Evolutionary conservation across 1,140 invertebrate species (phyloP), one percentile per base, ranked within the genome.

Genomic region (Harpegnathos saltator): DNA sequence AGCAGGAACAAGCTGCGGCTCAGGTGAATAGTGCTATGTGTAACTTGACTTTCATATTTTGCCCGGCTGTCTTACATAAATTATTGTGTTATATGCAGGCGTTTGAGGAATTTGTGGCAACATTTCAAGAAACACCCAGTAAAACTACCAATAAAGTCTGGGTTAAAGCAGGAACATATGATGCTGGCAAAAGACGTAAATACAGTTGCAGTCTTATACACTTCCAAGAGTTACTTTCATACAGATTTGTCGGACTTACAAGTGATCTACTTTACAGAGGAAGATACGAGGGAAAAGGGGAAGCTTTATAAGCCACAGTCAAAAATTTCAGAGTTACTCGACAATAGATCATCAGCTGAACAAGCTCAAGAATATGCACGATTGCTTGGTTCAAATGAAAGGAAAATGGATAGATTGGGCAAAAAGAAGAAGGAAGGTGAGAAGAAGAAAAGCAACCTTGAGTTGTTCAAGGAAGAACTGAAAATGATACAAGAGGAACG

Each of bases 31-130:
- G 19, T 65, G 7, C 15, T 58, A 1, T 26, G 29, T 54, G 61
- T 66, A 24, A 24, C 3, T 26, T 50, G 58, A 26, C 81, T 73
- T 82, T 56, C 58, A 77, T 73, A 82, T n/a, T 54, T 9, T 29
- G 7, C 2, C 17, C 0, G 3, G 26, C 44, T 14, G 17, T 62
- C 14, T 65, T 22, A 17, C 11, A 68, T 22, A n/a, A 1, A 44
- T 61, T 15, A 61, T 92, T 94, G n/a, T 33, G 7, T 24, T 56
- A 1, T 26, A 3, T n/a, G 52, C 83, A 98, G 96, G 98, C 97
- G 5, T 99, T 99, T 94, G 97, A 99, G 95, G 98, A 99, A 94
- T 99, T 99, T 96, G 98, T 99, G 24, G 98, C 98, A 77, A 98
- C 98, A 15, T 99, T 99, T 95, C 98, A 99, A 96, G 98, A 99